Evolutionary conservation across 2,888 invertebrate species (phyloP).

Genomic region (Microplitis deprimator): DNA sequence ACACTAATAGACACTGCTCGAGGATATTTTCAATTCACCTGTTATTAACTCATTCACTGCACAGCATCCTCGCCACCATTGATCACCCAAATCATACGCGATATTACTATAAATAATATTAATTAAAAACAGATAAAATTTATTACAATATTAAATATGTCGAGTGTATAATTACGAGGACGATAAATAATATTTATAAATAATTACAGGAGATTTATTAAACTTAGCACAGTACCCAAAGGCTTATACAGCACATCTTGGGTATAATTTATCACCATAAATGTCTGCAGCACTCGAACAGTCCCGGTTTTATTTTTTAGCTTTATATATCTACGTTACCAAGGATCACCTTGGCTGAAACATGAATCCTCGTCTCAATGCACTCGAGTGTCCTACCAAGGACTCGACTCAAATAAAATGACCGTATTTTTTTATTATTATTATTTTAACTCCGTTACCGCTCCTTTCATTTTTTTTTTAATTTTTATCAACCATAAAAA

Average conservation of each 20-base stretch:
- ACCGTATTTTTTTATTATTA: too few relatives aligned
- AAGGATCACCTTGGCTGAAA: constrained; percentile 12
- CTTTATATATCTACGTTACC: not conserved
- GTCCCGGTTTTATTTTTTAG: not conserved
- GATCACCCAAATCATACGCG: too few relatives aligned
- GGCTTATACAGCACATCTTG: not conserved
- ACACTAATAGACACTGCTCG: not conserved
- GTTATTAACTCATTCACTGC: not conserved
- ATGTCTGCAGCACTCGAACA: constrained; percentile 14
- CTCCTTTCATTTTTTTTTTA: too few relatives aligned
- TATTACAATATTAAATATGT: too few relatives aligned
- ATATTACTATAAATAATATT: too few relatives aligned
- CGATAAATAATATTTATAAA: not conserved
- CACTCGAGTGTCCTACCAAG: not conserved
- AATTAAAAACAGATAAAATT: too few relatives aligned
- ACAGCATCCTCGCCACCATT: not conserved
- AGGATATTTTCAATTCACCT: too few relatives aligned
- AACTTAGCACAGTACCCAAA: not conserved
- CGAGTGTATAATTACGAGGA: too few relatives aligned
- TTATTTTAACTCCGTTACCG: too few relatives aligned
- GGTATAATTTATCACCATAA: constrained; percentile 10
- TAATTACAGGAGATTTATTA: not conserved
- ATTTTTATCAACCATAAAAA: too few relatives aligned
- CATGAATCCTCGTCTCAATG: constrained; percentile 4
- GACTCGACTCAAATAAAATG: not conserved